Evolutionary conservation across 2,113 vertebrate species (phyloP), one percentile per base, ranked within the genome.

Genomic region (Ochotona princeps): DNA sequence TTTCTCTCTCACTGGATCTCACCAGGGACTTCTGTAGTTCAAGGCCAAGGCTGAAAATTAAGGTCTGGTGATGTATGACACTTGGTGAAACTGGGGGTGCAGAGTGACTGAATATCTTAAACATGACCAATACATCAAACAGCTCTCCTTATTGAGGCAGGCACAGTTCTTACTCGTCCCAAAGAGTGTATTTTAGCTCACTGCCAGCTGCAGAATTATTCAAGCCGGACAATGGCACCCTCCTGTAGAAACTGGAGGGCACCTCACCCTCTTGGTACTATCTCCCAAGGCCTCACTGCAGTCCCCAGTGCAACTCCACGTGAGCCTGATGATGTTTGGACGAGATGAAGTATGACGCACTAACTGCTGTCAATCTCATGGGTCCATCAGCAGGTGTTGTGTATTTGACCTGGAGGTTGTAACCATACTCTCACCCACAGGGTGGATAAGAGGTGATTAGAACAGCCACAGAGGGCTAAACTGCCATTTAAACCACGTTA

Each of bases 231-330:
- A 66, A 12, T 26, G 12, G 4, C 6, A 69, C 21, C 35, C 35
- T 69, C 78, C 49, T 0, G 0, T 5, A 26, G 79, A 21, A 61
- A 9, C 32, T 30, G 10, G 66, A 14, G 30, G 51, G 18, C 35
- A 18, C 7, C 67, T n/a, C 15, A 11, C 23, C 14, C 21, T 70
- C 17, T 87, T 54, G 73, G 63, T 60, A 1, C 76, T 49, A n/a
- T 30, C 15, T 35, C 28, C 30, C 17, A 1, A 6, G 15, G 44
- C 8, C 8, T 49, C 38, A 44, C 38, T 44, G 38, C n/a, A 63
- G 14, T 17, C 69, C 25, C 1, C 0, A 32, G 69, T 2, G 21
- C 1, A 6, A 8, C 12, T 26, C 51, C 9, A 11, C 30, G 67
- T 70, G 66, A 4, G 28, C 49, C 89, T 82, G 35, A 23, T 1